Evolutionary conservation across 2,113 vertebrate genomes (phyloP).

Genomic region (Pomatostomus ruficeps): DNA sequence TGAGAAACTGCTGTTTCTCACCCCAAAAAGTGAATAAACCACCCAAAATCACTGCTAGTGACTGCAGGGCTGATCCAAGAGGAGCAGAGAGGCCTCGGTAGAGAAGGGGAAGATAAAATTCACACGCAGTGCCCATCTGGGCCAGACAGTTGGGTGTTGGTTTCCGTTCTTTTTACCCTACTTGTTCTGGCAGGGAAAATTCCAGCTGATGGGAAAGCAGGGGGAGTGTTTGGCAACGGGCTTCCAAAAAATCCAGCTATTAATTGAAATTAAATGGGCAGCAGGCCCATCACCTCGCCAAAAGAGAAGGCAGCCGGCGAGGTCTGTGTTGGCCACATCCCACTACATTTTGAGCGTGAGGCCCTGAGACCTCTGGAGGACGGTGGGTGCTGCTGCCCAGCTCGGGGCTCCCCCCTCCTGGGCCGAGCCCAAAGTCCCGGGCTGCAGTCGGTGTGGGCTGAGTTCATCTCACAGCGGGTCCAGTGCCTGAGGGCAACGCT

Average conservation of each 20-base stretch:
- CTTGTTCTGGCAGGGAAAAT: not conserved
- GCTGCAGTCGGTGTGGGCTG: not conserved
- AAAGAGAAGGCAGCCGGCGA: accelerated
- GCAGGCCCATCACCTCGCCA: accelerated
- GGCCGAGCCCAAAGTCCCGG: accelerated
- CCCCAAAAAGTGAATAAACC: not conserved
- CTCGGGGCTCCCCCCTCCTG: accelerated
- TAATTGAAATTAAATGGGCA: not conserved
- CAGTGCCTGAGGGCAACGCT: accelerated
- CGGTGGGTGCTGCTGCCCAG: accelerated
- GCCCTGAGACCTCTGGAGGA: not conserved
- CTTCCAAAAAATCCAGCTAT: not conserved
- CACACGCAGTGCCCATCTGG: accelerated
- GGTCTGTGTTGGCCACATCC: not conserved
- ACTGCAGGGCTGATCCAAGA: not conserved
- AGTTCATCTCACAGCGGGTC: accelerated
- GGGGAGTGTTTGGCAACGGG: not conserved
- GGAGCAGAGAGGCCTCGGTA: accelerated
- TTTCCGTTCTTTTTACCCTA: not conserved
- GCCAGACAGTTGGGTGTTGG: not conserved
- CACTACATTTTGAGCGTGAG: not conserved
- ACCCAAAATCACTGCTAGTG: not conserved
- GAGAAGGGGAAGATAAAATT: not conserved
- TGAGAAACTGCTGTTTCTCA: not conserved
- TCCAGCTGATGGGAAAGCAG: not conserved